Base-by-base conservation (phyloP, 2,888 invertebrate species). In the Philopedon plagiatum region DNA sequence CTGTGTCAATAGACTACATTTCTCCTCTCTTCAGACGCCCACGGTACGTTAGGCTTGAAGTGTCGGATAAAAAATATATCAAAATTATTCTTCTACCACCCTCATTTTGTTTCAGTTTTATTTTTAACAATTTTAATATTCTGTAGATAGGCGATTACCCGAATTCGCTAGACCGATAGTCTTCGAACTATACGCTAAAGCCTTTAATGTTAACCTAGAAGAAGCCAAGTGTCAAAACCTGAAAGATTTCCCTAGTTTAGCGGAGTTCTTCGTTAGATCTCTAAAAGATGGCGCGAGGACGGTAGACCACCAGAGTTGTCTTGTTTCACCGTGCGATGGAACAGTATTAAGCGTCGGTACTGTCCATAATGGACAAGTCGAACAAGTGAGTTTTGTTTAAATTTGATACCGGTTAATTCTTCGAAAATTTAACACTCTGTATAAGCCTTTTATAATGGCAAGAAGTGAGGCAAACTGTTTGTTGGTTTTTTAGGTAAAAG, bases 321-420 rank as follows among this genome's bases (percentile, higher is more conserved):
- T 95, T 72, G 96, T 97, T 61, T 95, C 97, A 0, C 99, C 99
- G 0, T 95, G 96, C 65, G 99, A 99, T 85, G 99, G 99, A 1
- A 93, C 90, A 56, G 91, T 99, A 1, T 86, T 99, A 26, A 94
- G 96, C 85, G 94, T 94, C 83, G 98, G 99, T 0, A 91, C 91
- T 32, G 94, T 97, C 0, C 90, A 92, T 39, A 92, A 93, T 34
- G 94, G 95, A 54, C 89, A 91, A 72, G 92, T 99, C 49, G 98
- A 99, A 83, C 99, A 98, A 87, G 96, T 94, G 78, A 77, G 71
- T 74, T n/a, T n/a, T n/a, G n/a, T n/a, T n/a, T n/a, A n/a, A n/a
- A n/a, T n/a, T n/a, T n/a, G n/a, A n/a, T n/a, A n/a, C n/a, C n/a
- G n/a, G n/a, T n/a, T n/a, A n/a, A n/a, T n/a, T n/a, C n/a, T n/a